Evolutionary conservation across 2,113 vertebrate genomes (phyloP), one percentile per base, ranked within the genome.

Genomic region (Menura novaehollandiae): DNA sequence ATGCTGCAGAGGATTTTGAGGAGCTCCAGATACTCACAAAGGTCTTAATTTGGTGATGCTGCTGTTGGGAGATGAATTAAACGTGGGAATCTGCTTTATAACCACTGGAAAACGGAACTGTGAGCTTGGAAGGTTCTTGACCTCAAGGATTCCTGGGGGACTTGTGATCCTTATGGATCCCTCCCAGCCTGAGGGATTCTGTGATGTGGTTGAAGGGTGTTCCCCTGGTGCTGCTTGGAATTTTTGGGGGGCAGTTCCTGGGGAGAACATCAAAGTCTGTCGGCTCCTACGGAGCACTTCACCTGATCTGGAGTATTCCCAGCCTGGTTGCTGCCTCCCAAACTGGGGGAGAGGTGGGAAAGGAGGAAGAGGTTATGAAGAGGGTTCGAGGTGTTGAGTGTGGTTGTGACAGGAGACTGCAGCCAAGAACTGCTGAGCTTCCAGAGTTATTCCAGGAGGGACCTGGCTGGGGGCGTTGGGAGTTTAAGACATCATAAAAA

Each of bases 201-300:
- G 10, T 4, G 51, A 0, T 4, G 3, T 1, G 10, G 3, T 5
- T 11, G 28, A 10, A 32, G 44, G 33, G 2, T 3, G 15, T 5
- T 8, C 3, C 6, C 27, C 56, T 47, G 55, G 11, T 6, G 41
- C 28, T 24, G 3, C 17, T n/a, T 4, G 33, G 5, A 1, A 4
- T 17, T 37, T 58, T 13, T 2, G 8, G 23, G 13, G 7, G 18
- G 10, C 10, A 41, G 39, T 41, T 33, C 74, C 44, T 28, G 63
- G n/a, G 4, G 23, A 20, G 26, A 32, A 7, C 14, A 2, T 5
- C 8, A 1, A 30, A 32, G 15, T 3, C 15, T 8, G 0, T 2
- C 3, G 17, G 51, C 7, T 81, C 26, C 2, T 10, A 0, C 2
- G 15, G 49, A 74, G 66, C 44, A 22, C 52, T 35, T 93, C 39